Percentiles rank a stretch among this genome's conserved stretches.
phyloP scores from a whole-genome alignment of 2,113 vertebrate genomes.

The Conger conger region DNA sequence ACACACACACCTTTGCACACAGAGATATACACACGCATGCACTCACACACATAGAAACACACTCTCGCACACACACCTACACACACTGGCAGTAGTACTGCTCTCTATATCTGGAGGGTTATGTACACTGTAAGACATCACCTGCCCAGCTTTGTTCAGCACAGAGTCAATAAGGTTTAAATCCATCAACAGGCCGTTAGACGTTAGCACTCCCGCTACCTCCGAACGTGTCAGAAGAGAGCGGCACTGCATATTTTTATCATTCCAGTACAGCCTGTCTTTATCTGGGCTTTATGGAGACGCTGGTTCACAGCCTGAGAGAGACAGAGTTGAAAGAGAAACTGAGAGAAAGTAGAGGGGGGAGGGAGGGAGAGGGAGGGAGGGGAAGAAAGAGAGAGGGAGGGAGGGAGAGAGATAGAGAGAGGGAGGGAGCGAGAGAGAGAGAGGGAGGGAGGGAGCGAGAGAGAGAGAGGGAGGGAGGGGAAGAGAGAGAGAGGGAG shows the following conservation, averaged over 20 bases:
- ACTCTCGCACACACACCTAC: conserved; percentile 10
- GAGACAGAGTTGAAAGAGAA: not conserved
- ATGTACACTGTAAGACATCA: conserved; percentile 1
- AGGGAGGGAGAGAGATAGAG: not conserved
- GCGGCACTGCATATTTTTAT: conserved; percentile 15
- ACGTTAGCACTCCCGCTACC: not conserved
- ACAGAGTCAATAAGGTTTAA: not conserved
- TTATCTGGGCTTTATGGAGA: not conserved
- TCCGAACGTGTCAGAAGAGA: not conserved
- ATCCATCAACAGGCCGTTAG: not conserved
- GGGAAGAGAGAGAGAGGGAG: not conserved
- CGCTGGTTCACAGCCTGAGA: not conserved
- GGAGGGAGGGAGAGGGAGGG: not conserved
- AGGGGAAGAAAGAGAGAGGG: not conserved
- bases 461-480: not conserved
- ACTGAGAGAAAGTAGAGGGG: not conserved
- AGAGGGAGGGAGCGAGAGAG: not conserved
- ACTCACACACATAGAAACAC: not conserved
- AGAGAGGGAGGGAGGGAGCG: not conserved
- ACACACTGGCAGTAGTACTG: conserved; percentile 3
- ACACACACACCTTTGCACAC: not conserved
- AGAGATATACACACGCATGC: not conserved
- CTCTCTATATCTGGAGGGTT: not conserved
- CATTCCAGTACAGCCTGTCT: conserved; percentile 9
- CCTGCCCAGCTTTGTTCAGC: not conserved